Percentiles rank a stretch among this genome's conserved stretches.
phyloP scores from a whole-genome alignment of 2,888 invertebrate genomes.

The Cheilosia vulpina region DNA sequence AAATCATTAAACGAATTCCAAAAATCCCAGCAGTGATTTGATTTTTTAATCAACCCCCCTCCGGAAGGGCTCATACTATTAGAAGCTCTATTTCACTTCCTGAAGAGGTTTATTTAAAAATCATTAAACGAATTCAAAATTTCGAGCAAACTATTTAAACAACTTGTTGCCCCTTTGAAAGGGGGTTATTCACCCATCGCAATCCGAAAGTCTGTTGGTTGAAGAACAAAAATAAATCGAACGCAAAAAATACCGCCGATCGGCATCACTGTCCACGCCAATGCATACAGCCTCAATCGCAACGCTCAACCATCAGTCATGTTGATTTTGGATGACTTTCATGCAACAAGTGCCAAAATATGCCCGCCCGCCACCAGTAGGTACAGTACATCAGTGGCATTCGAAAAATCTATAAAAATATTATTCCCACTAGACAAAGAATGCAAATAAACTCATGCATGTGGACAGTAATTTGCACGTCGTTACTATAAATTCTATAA shows the following conservation, averaged over 20 bases:
- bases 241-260: neutral
- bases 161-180: too few relatives aligned
- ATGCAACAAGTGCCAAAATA: constrained; percentile 62
- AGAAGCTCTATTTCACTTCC: too few relatives aligned
- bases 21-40: too few relatives aligned
- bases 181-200: too few relatives aligned
- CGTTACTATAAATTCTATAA: constrained; percentile 9
- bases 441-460: constrained; percentile 38
- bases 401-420: constrained; percentile 49
- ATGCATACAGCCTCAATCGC: neutral
- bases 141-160: too few relatives aligned
- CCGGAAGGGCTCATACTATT: too few relatives aligned
- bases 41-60: too few relatives aligned
- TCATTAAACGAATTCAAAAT: too few relatives aligned
- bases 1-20: too few relatives aligned
- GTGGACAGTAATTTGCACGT: constrained; percentile 10
- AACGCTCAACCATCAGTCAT: neutral
- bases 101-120: too few relatives aligned
- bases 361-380: neutral
- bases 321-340: constrained; percentile 15
- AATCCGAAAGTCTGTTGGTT: too few relatives aligned
- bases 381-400: constrained; percentile 8
- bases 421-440: constrained; percentile 40
- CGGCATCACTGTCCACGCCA: constrained; percentile 14
- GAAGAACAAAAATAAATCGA: too few relatives aligned